These are phyloP conservation scores for Etheostoma perlongum DNA, from an alignment of 2,797 vertebrate genomes.

Conservation along the genomic window DNA sequence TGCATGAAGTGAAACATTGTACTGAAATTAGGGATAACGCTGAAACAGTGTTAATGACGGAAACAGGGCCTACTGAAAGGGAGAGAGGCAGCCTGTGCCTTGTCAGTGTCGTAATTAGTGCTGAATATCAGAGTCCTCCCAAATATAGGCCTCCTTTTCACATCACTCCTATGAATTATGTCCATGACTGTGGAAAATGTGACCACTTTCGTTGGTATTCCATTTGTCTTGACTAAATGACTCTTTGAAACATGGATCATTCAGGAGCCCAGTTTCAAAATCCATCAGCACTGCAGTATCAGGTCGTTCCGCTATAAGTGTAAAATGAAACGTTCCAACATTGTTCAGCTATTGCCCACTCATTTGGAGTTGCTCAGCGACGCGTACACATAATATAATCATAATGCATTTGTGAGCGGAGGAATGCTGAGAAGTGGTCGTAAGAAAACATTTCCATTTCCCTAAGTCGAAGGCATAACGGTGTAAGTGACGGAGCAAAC, in stretches of 20 bases:
- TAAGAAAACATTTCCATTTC: conserved; percentile 77
- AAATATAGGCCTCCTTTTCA: conserved; percentile 46
- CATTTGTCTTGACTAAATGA: conserved; percentile 67
- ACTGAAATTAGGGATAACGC: neutral
- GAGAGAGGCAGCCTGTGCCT: conserved; percentile 3
- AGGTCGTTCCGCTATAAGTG: conserved; percentile 48
- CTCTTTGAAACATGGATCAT: conserved; percentile 72
- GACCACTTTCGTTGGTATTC: conserved; percentile 59
- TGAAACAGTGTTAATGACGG: neutral
- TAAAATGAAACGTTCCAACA: conserved; percentile 72
- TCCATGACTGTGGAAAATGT: conserved; percentile 71
- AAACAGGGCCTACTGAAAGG: neutral
- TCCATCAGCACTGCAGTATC: conserved; percentile 71
- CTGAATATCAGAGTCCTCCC: conserved; percentile 43
- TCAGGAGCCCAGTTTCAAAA: conserved; percentile 74
- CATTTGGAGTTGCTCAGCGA: conserved; percentile 75
- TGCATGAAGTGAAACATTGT: neutral
- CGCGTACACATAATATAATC: conserved; percentile 70
- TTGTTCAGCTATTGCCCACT: conserved; percentile 68
- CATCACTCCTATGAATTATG: conserved; percentile 54
- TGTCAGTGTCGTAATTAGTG: conserved; percentile 26
- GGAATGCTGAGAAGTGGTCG: conserved; percentile 62
- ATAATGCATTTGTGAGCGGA: conserved; percentile 56
- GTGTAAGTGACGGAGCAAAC: conserved; percentile 61
- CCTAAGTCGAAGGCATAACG: conserved; percentile 61